Evolutionary conservation across 2,797 vertebrate genomes (phyloP).

Genomic region (Merluccius polli): DNA sequence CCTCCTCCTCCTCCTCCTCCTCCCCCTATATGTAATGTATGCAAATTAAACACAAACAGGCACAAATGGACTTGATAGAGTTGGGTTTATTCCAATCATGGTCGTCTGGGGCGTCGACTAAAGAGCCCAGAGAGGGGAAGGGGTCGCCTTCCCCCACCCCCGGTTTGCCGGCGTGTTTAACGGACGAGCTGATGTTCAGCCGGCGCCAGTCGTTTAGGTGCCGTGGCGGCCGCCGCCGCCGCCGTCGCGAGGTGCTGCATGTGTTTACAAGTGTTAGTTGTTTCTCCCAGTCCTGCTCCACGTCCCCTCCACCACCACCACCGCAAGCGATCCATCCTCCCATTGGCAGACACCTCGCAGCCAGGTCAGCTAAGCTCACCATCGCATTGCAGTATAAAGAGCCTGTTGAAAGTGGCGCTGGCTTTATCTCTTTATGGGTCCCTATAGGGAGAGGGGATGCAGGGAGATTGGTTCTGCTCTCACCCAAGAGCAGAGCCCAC

Average conservation of each 20-base stretch:
- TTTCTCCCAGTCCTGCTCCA: not conserved
- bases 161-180: slow-evolving; percentile 39
- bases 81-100: slow-evolving; percentile 61
- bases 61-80: slow-evolving; percentile 61
- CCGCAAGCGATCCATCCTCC: slow-evolving; percentile 33
- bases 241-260: slow-evolving; percentile 27
- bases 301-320: slow-evolving; percentile 2
- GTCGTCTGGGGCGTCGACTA: slow-evolving; percentile 36
- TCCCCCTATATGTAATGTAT: slow-evolving; percentile 42
- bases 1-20: slow-evolving; percentile 31
- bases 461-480: slow-evolving; percentile 69
- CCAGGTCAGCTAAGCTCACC: slow-evolving; percentile 51
- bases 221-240: slow-evolving; percentile 12
- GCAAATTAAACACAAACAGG: slow-evolving; percentile 46
- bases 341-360: slow-evolving; percentile 33
- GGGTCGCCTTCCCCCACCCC: too few relatives aligned
- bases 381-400: slow-evolving; percentile 53
- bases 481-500: slow-evolving; percentile 64
- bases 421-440: slow-evolving; percentile 74
- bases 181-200: slow-evolving; percentile 21
- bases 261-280: slow-evolving; percentile 48
- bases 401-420: slow-evolving; percentile 56
- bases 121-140: slow-evolving; percentile 39
- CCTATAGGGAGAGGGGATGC: slow-evolving; percentile 59
- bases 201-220: slow-evolving; percentile 24